phyloP scores from a whole-genome alignment of 2,888 invertebrate genomes.

The Aleiodes testaceus region DNA sequence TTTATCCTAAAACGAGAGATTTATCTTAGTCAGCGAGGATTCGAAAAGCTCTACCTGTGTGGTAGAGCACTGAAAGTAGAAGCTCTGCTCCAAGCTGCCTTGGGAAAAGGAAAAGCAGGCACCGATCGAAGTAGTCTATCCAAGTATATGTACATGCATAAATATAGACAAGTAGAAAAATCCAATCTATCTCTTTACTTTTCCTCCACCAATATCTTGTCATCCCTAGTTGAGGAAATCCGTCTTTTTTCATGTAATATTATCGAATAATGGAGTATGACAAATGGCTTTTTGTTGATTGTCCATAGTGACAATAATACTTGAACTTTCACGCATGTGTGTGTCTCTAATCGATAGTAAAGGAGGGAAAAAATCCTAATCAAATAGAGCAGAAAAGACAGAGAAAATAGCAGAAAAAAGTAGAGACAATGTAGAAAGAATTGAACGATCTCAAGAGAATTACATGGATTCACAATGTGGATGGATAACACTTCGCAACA shows the following conservation, averaged over 20 bases:
- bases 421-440: neutral
- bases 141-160: conserved; percentile 11
- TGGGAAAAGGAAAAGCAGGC: conserved; percentile 12
- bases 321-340: neutral
- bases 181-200: conserved; percentile 31
- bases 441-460: conserved; percentile 7
- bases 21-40: conserved; percentile 39
- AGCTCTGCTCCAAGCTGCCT: conserved; percentile 27
- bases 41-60: conserved; percentile 12
- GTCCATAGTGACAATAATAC: too few relatives aligned
- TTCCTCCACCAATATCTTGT: conserved; percentile 21
- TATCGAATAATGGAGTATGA: conserved; percentile 17
- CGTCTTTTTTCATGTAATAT: neutral
- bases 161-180: conserved; percentile 12
- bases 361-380: neutral
- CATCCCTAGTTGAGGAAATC: conserved; percentile 7
- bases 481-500: conserved; percentile 7
- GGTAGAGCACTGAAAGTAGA: conserved; percentile 3
- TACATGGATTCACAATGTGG: neutral
- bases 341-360: neutral
- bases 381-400: neutral
- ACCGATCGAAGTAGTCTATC: conserved; percentile 32
- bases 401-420: neutral
- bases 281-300: neutral
- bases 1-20: conserved; percentile 30